Percentiles rank a stretch among this genome's conserved stretches.
These are phyloP conservation scores for Minunthozetes semirufus DNA, from an alignment of 2,888 invertebrate genomes.

Conservation along the genomic window DNA sequence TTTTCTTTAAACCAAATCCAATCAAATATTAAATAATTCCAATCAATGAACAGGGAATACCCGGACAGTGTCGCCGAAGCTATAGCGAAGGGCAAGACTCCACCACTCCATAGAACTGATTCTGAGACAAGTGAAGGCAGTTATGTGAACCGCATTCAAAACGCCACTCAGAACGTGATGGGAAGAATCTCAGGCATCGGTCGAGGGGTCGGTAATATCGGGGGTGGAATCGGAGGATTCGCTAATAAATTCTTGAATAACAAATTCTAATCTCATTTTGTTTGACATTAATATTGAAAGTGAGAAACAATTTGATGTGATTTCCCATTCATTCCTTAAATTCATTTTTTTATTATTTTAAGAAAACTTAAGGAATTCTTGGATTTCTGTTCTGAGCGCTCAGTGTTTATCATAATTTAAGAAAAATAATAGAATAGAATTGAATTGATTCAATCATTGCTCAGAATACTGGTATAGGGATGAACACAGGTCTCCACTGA, in stretches of 20 bases:
- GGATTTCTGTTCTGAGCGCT: not conserved
- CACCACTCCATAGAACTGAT: slow-evolving; percentile 3
- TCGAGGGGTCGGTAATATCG: slow-evolving; percentile 80
- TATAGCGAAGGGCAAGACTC: slow-evolving; percentile 15
- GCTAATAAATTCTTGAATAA: slow-evolving; percentile 35
- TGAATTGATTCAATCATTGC: too few species aligned
- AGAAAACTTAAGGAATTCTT: not conserved
- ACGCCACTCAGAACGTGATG: slow-evolving; percentile 74
- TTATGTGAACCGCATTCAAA: slow-evolving; percentile 62
- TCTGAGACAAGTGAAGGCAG: slow-evolving; percentile 22
- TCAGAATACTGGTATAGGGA: too few species aligned
- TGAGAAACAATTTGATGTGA: slow-evolving; percentile 7
- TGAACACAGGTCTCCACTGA: too few species aligned
- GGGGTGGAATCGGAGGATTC: slow-evolving; percentile 53
- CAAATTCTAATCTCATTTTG: slow-evolving; percentile 14
- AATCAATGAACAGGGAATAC: not conserved
- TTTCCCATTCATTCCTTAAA: not conserved
- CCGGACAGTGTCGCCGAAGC: not conserved
- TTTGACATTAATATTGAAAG: not conserved
- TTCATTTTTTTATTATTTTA: not conserved
- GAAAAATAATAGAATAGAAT: too few species aligned
- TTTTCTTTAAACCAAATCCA: too few species aligned
- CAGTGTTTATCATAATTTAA: too few species aligned
- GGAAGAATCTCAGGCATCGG: slow-evolving; percentile 83
- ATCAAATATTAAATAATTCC: too few species aligned